A percentile compares a stretch with the other conserved stretches of the same genome.
These are phyloP conservation scores for Aptenodytes forsteri DNA, from an alignment of 2,113 vertebrate genomes.

Conservation along the genomic window DNA sequence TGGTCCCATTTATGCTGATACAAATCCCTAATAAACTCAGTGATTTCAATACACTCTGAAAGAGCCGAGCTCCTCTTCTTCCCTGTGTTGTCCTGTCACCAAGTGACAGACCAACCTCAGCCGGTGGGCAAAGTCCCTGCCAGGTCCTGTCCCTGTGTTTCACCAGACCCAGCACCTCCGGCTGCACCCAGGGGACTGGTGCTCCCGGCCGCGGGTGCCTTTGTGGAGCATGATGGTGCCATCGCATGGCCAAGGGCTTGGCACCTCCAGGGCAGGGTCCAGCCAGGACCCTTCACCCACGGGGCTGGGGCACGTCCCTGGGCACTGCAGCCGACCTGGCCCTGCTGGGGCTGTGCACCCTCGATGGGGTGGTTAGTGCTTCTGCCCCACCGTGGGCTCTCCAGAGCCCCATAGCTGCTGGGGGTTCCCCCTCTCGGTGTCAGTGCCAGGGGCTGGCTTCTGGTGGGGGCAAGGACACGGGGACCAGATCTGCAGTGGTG, in stretches of 20 bases:
- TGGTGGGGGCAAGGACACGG: not conserved
- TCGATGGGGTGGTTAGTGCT: not conserved
- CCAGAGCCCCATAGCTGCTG: not conserved
- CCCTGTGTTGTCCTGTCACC: not conserved
- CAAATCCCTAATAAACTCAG: not conserved
- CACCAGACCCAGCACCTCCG: not conserved
- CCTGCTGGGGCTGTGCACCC: too few relatives aligned
- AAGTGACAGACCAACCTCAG: not conserved
- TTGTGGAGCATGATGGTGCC: not conserved
- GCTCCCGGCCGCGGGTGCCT: rapidly evolving
- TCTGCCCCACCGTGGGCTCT: not conserved
- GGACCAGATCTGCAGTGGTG: not conserved
- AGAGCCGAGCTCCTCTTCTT: not conserved
- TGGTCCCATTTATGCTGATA: not conserved
- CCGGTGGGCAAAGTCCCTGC: not conserved
- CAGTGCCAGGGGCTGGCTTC: not conserved
- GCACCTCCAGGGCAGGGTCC: not conserved
- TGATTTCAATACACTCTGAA: not conserved
- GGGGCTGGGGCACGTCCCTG: not conserved
- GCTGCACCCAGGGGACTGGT: not conserved
- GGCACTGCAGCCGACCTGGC: not conserved
- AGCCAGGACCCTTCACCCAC: not conserved
- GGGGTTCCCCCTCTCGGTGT: not conserved
- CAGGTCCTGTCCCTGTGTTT: not conserved
- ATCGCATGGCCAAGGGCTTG: not conserved